Evolutionary conservation across 2,888 invertebrate genomes (phyloP), one percentile per base, ranked within the genome.

Genomic region (Cryptus armator): DNA sequence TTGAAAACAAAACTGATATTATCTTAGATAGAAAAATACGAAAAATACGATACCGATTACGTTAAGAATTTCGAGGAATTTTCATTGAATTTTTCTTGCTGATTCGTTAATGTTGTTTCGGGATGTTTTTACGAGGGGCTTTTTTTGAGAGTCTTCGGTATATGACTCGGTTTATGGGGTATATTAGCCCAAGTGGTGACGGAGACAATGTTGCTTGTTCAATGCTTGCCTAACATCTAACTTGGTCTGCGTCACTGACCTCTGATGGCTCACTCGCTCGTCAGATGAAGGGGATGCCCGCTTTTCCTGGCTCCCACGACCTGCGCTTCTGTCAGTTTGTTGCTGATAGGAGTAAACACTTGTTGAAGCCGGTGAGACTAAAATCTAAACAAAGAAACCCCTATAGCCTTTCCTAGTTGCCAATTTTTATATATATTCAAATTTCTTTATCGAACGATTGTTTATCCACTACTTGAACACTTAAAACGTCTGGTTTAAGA

Each of bases 241-340:
- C 91, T 92, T 91, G 93, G 91, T 93, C 91, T 90, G 91, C 92
- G 92, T 93, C 92, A 93, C 92, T 92, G 91, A 93, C 89, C 93
- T 62, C 62, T 92, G 93, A 92, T 92, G 93, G 92, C 91, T 93
- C 92, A 91, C 92, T 92, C 92, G 94, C 95, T 95, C 94, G 94
- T 94, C 96, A 98, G 98, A 97, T 98, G 96, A 98, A 98, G 96
- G 98, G 98, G 95, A 96, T 98, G 95, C 93, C 93, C 89, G 97
- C 97, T 96, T 98, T 98, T 95, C 98, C 98, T 94, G 98, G 98
- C 95, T 97, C 98, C 96, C 97, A 98, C 95, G 98, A 98, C 96
- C 97, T 98, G 94, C 96, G 97, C 95, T 98, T 98, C 96, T 98
- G 98, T 96, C 98, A 98, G 94, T 97, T 98, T 96, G 97, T 99